phyloP scores from a whole-genome alignment of 2,888 invertebrate species.

The Chrysolina oricalcia region DNA sequence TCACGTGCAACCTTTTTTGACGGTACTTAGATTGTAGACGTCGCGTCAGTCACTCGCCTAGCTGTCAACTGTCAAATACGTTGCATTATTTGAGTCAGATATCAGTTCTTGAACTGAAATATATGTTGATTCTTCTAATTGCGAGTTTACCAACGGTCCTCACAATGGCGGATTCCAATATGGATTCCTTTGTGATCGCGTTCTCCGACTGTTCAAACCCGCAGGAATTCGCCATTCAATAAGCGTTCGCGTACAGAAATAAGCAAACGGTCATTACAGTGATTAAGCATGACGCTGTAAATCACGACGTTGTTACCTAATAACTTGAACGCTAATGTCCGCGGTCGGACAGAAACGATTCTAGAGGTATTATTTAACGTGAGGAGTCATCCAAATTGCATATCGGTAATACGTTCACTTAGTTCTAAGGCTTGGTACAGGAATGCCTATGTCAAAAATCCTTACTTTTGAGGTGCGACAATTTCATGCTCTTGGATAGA shows the following conservation, averaged over 20 bases:
- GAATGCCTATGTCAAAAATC: no score
- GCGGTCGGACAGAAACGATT: constrained; percentile 32
- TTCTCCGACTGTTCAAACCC: constrained; percentile 54
- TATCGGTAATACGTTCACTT: no score
- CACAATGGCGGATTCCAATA: constrained; percentile 51
- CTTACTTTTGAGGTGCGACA: no score
- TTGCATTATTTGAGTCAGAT: background rate
- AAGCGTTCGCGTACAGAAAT: constrained; percentile 58
- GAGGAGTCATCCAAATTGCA: background rate
- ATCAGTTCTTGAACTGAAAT: constrained; percentile 22
- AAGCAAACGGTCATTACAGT: constrained; percentile 65
- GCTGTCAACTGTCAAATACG: no score
- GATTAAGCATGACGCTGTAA: constrained; percentile 65
- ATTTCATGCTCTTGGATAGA: no score
- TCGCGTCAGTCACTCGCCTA: no score
- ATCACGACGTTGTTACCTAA: constrained; percentile 65
- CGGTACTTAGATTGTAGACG: no score
- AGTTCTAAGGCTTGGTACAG: no score
- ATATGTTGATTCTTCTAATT: background rate
- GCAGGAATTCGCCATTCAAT: constrained; percentile 55
- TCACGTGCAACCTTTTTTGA: no score
- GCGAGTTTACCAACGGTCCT: constrained; percentile 41
- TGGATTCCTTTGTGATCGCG: constrained; percentile 52
- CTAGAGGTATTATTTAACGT: background rate
- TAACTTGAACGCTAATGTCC: constrained; percentile 59